These are phyloP conservation scores for Digitonthophagus gazella DNA, from an alignment of 2,888 invertebrate species.

Conservation along the genomic window DNA sequence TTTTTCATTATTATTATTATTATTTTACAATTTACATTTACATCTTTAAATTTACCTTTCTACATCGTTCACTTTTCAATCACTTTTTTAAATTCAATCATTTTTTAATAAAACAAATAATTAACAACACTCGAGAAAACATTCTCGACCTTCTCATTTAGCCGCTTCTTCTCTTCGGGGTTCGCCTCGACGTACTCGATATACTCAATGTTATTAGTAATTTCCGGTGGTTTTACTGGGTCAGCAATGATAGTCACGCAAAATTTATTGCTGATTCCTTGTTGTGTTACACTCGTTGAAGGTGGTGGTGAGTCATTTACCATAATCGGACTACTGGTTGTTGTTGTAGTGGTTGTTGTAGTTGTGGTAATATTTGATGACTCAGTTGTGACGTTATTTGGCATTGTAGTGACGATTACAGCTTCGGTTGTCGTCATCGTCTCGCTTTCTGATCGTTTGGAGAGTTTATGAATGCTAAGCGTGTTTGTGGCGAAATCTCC, in stretches of 20 bases:
- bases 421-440: constrained; percentile 11
- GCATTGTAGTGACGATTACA: neutral
- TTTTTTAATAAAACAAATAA: constrained; percentile 1
- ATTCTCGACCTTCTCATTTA: neutral
- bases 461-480: constrained; percentile 22
- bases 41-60: neutral
- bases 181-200: constrained; percentile 3
- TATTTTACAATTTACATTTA: too few relatives aligned
- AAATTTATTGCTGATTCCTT: constrained; percentile 25
- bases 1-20: too few relatives aligned
- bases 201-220: constrained; percentile 20
- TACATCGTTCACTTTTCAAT: too few relatives aligned
- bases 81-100: neutral
- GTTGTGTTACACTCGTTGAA: constrained; percentile 10
- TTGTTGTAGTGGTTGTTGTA: neutral
- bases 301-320: neutral
- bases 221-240: constrained; percentile 18
- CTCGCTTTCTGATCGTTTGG: constrained; percentile 20
- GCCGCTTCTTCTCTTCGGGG: neutral
- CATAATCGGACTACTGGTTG: neutral
- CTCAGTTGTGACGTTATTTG: neutral
- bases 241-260: constrained; percentile 25
- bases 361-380: constrained; percentile 6
- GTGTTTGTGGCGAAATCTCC: constrained; percentile 28
- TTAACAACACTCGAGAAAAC: neutral